These are phyloP conservation scores for Plusia festucae DNA, from an alignment of 2,888 invertebrate species.

Conservation along the genomic window DNA sequence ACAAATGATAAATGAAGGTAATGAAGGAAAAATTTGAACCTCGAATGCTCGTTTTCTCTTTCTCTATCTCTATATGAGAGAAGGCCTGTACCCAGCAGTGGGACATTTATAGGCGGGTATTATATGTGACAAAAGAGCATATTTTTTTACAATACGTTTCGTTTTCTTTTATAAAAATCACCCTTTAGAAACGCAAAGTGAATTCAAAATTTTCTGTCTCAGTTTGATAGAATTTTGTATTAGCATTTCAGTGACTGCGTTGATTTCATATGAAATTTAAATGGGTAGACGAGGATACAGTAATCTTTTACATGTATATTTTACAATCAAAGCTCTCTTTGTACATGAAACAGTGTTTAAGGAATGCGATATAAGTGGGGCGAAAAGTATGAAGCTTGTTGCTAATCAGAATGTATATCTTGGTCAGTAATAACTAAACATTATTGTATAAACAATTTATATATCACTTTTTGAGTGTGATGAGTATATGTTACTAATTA, in stretches of 20 bases:
- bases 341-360: not conserved
- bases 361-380: not conserved
- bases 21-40: no score
- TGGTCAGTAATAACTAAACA: no score
- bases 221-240: slow-evolving; percentile 61
- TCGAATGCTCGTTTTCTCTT: no score
- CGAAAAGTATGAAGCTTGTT: not conserved
- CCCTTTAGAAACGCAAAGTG: slow-evolving; percentile 48
- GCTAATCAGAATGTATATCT: no score
- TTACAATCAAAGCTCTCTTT: not conserved
- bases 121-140: not conserved
- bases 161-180: slow-evolving; percentile 22
- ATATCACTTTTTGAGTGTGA: no score
- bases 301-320: slow-evolving; percentile 21
- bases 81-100: no score
- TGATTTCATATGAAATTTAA: slow-evolving; percentile 68
- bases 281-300: slow-evolving; percentile 44
- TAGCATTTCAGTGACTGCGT: slow-evolving; percentile 60
- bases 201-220: slow-evolving; percentile 62
- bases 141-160: not conserved
- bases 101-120: no score
- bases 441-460: no score
- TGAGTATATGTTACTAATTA: no score
- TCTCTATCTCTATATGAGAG: no score
- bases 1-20: no score